Percentiles rank a stretch among this genome's conserved stretches.
Conservation (phyloP, 2,113 vertebrate species). For the Rhombomys opimus region DNA sequence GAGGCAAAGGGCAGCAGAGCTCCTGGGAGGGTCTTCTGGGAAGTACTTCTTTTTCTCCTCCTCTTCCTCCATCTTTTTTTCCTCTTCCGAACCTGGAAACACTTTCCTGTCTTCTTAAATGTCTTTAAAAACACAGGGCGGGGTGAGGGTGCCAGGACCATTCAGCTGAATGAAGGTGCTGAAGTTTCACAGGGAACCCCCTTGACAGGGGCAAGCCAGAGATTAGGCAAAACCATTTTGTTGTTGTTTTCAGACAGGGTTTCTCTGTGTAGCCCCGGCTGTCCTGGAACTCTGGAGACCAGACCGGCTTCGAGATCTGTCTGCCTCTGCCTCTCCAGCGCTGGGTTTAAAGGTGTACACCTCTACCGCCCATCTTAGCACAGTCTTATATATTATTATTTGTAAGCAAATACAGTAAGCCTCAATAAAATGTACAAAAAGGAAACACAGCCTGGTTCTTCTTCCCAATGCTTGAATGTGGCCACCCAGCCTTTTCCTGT, state of each 20-base stretch:
- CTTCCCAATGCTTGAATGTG: background rate
- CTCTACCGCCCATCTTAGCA: background rate
- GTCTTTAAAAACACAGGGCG: conserved; percentile 15
- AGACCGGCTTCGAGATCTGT: background rate
- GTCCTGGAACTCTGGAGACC: background rate
- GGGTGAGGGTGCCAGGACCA: background rate
- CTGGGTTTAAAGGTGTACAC: background rate
- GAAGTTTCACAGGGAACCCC: background rate
- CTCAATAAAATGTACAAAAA: background rate
- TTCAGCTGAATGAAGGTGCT: background rate
- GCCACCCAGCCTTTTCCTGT: background rate
- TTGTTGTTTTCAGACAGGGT: background rate
- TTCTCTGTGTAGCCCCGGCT: background rate
- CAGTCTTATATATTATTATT: background rate
- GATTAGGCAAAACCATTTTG: background rate
- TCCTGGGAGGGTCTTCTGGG: background rate
- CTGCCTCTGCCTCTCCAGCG: background rate
- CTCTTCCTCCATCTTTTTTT: background rate
- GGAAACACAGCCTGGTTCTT: background rate
- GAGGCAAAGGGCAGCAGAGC: background rate
- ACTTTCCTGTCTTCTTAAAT: conserved; percentile 25
- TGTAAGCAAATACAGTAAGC: background rate
- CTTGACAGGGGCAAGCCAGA: background rate
- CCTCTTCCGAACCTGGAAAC: conserved; percentile 44
- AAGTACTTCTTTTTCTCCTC: conserved; percentile 39